A percentile compares a stretch with the other conserved stretches of the same genome.
Evolutionary conservation across 2,888 invertebrate species (phyloP).

Genomic region (Hedya salicella): DNA sequence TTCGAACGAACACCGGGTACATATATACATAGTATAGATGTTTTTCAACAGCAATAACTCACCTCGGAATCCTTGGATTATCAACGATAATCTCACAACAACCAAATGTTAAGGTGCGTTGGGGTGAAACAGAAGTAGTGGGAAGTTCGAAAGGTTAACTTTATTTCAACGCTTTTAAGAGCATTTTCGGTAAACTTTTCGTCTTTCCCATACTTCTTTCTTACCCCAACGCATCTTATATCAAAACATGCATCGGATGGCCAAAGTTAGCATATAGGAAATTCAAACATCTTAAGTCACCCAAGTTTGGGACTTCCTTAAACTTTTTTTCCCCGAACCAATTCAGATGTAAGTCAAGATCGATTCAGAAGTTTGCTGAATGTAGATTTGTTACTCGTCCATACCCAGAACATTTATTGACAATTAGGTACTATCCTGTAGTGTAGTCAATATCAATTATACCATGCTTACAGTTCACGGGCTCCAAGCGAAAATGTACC

Average conservation of each 20-base stretch:
- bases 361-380: neutral
- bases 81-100: slow-evolving; percentile 14
- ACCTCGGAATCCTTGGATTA: slow-evolving; percentile 13
- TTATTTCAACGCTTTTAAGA: no score
- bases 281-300: slow-evolving; percentile 31
- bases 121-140: no score
- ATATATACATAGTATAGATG: neutral
- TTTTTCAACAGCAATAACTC: slow-evolving; percentile 15
- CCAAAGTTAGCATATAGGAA: slow-evolving; percentile 31
- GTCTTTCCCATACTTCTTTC: no score
- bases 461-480: no score
- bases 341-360: neutral
- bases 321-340: slow-evolving; percentile 29
- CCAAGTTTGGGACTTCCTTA: slow-evolving; percentile 14
- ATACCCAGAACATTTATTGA: neutral
- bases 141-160: no score
- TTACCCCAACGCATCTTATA: no score
- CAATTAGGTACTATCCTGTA: no score
- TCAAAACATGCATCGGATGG: slow-evolving; percentile 30
- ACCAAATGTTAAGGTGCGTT: slow-evolving; percentile 15
- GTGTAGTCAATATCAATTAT: no score
- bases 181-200: no score
- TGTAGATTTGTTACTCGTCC: slow-evolving; percentile 16
- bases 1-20: no score
- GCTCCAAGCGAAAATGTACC: no score